phyloP scores from a whole-genome alignment of 2,888 invertebrate genomes.

The Tetranychus piercei region DNA sequence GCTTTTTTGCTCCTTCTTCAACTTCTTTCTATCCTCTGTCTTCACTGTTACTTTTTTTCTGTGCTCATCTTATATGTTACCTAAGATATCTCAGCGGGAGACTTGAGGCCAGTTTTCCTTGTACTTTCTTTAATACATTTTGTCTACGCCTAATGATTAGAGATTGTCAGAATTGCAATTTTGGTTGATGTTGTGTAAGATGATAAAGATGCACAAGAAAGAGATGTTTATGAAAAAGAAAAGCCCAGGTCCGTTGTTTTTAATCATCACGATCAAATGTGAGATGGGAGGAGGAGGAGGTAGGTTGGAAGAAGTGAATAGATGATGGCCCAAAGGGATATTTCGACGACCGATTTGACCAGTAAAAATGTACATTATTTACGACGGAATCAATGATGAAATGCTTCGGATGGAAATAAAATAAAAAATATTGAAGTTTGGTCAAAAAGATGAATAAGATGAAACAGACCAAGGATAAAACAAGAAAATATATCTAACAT shows the following conservation, averaged over 20 bases:
- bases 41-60: background rate
- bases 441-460: too few species aligned
- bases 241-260: conserved; percentile 1
- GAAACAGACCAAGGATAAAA: background rate
- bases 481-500: background rate
- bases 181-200: background rate
- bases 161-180: background rate
- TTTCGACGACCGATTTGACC: background rate
- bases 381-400: background rate
- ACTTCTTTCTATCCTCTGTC: background rate
- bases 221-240: background rate
- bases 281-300: background rate
- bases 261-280: background rate
- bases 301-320: background rate
- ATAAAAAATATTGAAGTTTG: background rate
- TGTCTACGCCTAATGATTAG: background rate
- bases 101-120: background rate
- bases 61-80: background rate
- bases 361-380: background rate
- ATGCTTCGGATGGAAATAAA: background rate
- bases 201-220: background rate
- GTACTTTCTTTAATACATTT: background rate
- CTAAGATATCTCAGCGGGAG: background rate
- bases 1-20: background rate
- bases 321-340: background rate